Base-by-base conservation (phyloP, 2,888 invertebrate genomes). In the Drosophila koepferae region DNA sequence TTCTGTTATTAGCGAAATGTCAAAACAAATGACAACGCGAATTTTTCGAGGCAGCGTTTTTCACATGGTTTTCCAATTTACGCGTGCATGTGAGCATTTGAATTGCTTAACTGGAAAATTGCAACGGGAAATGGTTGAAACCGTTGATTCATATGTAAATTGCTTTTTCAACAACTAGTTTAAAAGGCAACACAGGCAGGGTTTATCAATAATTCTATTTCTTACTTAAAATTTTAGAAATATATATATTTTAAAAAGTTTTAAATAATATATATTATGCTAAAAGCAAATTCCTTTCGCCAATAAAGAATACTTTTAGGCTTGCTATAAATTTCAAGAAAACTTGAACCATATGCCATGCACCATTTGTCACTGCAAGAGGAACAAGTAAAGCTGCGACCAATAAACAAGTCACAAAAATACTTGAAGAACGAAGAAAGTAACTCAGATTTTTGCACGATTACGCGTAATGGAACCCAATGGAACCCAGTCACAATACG, bases 341-440 rank as follows among this genome's bases (percentile, higher is more conserved):
- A 58, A 16, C 44, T 49, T 58, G 23, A 54, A 14, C 58, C 68
- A 55, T 48, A 23, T 61, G 68, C 65, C 28, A 6, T 10, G 38
- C 40, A 63, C 82, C 70, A 69, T 86, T 82, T 82, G 83, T 85
- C 82, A 82, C 20, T 49, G 64, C 38, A 76, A 58, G 34, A 63
- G 18, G n/a, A 55, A 55, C 5, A 55, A 66, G 48, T 63, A 44
- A 38, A 56, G n/a, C 46, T 41, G 67, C 51, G 66, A 64, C 79
- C 74, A 83, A 83, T 83, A 86, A 83, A 84, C 72, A 80, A 81
- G 81, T 77, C 81, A 84, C 59, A 64, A 71, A 86, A 81, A 86
- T 80, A 67, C 67, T 72, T 78, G 56, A 34, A 28, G 46, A 59
- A 40, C 28, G 67, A 28, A 36, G 56, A 44, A 56, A 49, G 16